Evolutionary conservation across 2,888 invertebrate genomes (phyloP).

Genomic region (Coelopa pilipes): DNA sequence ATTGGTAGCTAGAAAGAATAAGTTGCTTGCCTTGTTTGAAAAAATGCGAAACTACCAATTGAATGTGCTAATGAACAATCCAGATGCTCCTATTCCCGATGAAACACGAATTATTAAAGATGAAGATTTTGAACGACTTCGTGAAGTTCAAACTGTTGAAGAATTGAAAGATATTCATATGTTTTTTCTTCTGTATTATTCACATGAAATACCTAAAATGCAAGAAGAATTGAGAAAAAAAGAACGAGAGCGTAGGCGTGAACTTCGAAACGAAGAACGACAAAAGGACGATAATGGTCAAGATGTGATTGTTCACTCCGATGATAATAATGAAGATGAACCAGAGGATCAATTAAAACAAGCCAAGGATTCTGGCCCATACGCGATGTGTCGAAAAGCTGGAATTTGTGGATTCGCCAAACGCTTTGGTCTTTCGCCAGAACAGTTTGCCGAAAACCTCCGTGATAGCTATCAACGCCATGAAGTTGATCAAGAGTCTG

Average conservation of each 20-base stretch:
- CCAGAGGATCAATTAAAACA: constrained; percentile 80
- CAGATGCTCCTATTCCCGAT: constrained; percentile 86
- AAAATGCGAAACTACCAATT: constrained; percentile 93
- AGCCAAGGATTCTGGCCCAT: constrained; percentile 88
- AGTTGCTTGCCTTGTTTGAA: constrained; percentile 82
- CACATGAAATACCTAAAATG: constrained; percentile 84
- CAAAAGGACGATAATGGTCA: constrained; percentile 51
- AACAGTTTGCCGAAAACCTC: constrained; percentile 96
- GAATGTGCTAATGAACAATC: constrained; percentile 82
- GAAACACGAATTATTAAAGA: constrained; percentile 84
- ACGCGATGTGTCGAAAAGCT: constrained; percentile 86
- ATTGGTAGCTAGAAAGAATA: constrained; percentile 84
- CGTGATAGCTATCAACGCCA: constrained; percentile 94
- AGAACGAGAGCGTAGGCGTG: constrained; percentile 74
- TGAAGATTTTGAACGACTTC: constrained; percentile 83
- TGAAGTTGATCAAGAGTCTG: constrained; percentile 91
- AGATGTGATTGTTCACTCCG: constrained; percentile 73
- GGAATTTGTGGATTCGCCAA: constrained; percentile 87
- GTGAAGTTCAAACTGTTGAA: constrained; percentile 84
- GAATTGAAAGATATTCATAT: constrained; percentile 93
- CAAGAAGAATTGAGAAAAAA: constrained; percentile 78
- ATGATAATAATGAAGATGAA: constrained; percentile 74
- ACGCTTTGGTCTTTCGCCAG: constrained; percentile 91
- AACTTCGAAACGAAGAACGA: constrained; percentile 63
- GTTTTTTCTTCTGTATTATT: constrained; percentile 93